Evolutionary conservation across 2,888 invertebrate genomes (phyloP).

Genomic region (Ophion ventricosus): DNA sequence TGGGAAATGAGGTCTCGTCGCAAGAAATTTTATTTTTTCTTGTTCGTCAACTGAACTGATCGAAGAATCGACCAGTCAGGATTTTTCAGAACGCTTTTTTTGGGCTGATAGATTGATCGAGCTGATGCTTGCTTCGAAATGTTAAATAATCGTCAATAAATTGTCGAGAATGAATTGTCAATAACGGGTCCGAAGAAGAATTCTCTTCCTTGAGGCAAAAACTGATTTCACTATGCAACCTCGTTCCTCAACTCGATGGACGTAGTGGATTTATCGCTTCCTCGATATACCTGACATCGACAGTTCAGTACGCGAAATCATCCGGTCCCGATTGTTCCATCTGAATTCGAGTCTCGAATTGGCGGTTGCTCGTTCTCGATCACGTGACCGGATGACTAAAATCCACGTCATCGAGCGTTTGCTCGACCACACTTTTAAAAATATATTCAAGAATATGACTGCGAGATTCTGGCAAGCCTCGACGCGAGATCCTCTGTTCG

Average conservation of each 20-base stretch:
- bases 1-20: not conserved
- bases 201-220: not conserved
- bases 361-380: not conserved
- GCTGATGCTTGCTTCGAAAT: not conserved
- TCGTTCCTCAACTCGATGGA: not conserved
- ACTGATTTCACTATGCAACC: not conserved
- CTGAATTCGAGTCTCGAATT: not conserved
- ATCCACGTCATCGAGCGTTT: conserved; percentile 36
- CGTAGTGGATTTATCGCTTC: not conserved
- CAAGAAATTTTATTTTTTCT: not conserved
- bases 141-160: not conserved
- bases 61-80: not conserved
- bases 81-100: not conserved
- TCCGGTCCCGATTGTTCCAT: not conserved
- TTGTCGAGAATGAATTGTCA: not conserved
- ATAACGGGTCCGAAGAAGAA: not conserved
- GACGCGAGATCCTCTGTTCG: not conserved
- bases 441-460: conserved; percentile 12
- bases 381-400: conserved; percentile 21
- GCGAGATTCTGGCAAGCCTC: conserved; percentile 13
- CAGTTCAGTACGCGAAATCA: not conserved
- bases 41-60: not conserved
- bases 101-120: not conserved
- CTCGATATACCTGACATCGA: not conserved
- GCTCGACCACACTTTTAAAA: conserved; percentile 27